These are phyloP conservation scores for Trachelus iudaicus DNA, from an alignment of 2,888 invertebrate species.

Conservation along the genomic window DNA sequence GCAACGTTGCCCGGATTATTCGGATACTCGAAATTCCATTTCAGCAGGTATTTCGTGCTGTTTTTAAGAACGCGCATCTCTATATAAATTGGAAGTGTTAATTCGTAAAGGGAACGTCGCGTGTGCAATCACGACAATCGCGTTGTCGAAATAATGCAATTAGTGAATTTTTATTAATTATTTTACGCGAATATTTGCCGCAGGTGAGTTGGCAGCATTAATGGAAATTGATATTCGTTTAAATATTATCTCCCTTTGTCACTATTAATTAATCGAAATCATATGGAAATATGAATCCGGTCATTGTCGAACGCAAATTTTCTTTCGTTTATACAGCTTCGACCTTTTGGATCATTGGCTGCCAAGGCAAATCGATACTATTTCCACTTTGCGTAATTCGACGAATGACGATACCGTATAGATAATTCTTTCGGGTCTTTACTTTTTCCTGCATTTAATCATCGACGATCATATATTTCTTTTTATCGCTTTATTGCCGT, in stretches of 20 bases:
- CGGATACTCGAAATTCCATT: not conserved
- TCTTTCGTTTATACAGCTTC: too few relatives aligned
- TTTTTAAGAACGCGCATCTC: not conserved
- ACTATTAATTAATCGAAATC: not conserved
- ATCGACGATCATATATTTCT: not conserved
- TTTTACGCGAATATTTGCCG: not conserved
- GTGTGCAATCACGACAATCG: not conserved
- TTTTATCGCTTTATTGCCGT: not conserved
- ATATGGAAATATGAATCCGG: not conserved
- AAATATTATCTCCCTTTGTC: not conserved
- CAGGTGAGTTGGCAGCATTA: not conserved
- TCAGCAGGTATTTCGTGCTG: not conserved
- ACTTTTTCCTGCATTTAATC: not conserved
- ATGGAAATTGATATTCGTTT: not conserved
- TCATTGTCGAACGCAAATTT: not conserved
- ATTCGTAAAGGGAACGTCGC: not conserved
- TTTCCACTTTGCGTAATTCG: not conserved
- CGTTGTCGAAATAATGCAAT: not conserved
- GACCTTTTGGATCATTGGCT: too few relatives aligned
- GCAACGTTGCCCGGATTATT: not conserved
- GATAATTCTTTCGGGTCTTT: not conserved
- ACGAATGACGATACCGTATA: not conserved
- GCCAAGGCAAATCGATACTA: not conserved
- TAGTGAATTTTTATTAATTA: not conserved
- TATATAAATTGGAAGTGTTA: not conserved